Evolutionary conservation across 1,140 invertebrate genomes (phyloP).

Genomic region (Bathynomus jamesi): DNA sequence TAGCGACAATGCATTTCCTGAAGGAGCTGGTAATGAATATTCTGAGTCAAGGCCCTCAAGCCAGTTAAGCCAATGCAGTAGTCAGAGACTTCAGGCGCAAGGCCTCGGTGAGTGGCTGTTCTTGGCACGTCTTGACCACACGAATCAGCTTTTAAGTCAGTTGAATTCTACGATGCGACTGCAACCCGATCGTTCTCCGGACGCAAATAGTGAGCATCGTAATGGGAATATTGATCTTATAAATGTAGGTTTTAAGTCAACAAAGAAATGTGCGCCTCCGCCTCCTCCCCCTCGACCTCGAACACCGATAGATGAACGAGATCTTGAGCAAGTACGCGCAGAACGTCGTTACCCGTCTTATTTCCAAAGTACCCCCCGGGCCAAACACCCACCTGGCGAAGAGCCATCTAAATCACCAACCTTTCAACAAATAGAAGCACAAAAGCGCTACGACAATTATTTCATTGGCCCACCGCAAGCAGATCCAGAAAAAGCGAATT

Average conservation of each 20-base stretch:
- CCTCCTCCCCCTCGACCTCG: slow-evolving; percentile 32
- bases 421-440: slow-evolving; percentile 22
- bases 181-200: slow-evolving; percentile 7
- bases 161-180: slow-evolving; percentile 24
- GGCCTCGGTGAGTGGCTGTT: slow-evolving; percentile 33
- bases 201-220: slow-evolving; percentile 3
- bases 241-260: too few relatives aligned
- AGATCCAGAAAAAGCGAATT: background rate
- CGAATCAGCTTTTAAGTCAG: slow-evolving; percentile 19
- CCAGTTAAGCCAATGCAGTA: slow-evolving; percentile 1
- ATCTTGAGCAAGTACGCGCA: slow-evolving; percentile 28
- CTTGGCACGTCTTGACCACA: slow-evolving; percentile 28
- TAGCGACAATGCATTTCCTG: too few relatives aligned
- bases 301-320: slow-evolving; percentile 32
- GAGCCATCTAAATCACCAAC: slow-evolving; percentile 10
- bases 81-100: slow-evolving; percentile 21
- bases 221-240: background rate
- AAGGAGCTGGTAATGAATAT: background rate
- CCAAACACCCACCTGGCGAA: slow-evolving; percentile 11
- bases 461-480: slow-evolving; percentile 23
- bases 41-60: background rate
- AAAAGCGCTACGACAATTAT: slow-evolving; percentile 27
- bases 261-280: slow-evolving; percentile 1
- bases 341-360: slow-evolving; percentile 28
- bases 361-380: slow-evolving; percentile 25